A percentile compares a stretch with the other conserved stretches of the same genome.
Evolutionary conservation across 2,797 vertebrate genomes (phyloP).

Genomic region (Chromis chromis): DNA sequence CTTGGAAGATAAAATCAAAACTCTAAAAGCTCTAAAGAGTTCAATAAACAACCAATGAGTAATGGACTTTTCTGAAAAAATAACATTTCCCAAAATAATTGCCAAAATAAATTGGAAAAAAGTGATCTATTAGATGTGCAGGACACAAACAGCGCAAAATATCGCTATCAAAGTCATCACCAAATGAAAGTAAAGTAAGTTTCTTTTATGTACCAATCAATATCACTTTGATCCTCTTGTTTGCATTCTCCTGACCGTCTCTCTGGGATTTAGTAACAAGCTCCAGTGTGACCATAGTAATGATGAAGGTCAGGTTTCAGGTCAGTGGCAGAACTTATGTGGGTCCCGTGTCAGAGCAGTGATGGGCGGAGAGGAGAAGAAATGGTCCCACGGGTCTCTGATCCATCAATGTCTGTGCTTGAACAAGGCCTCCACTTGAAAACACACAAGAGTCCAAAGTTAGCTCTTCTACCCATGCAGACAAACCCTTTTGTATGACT

Average conservation of each 20-base stretch:
- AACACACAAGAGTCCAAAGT: conserved; percentile 36
- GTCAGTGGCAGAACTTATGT: background rate
- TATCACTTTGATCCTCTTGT: conserved; percentile 4
- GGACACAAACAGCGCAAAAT: background rate
- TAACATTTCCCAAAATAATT: too few relatives aligned
- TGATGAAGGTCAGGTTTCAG: background rate
- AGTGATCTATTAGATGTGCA: background rate
- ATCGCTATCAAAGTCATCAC: background rate
- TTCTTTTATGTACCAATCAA: background rate
- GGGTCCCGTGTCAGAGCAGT: conserved; percentile 4
- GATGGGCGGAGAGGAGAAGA: conserved; percentile 17
- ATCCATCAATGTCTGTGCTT: conserved; percentile 84
- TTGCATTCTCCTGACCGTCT: background rate
- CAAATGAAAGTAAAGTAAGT: conserved; percentile 3
- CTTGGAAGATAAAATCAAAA: background rate
- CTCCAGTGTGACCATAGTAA: background rate
- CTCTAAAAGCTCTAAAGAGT: too few relatives aligned
- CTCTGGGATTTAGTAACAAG: background rate
- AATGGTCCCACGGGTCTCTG: conserved; percentile 21
- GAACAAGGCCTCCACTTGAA: conserved; percentile 90
- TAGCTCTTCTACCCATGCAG: background rate
- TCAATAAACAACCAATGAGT: too few relatives aligned
- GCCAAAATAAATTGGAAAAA: too few relatives aligned
- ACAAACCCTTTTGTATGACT: background rate
- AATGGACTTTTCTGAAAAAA: too few relatives aligned